Evolutionary conservation across 2,888 invertebrate genomes (phyloP).

Genomic region (Anoncus sp.): DNA sequence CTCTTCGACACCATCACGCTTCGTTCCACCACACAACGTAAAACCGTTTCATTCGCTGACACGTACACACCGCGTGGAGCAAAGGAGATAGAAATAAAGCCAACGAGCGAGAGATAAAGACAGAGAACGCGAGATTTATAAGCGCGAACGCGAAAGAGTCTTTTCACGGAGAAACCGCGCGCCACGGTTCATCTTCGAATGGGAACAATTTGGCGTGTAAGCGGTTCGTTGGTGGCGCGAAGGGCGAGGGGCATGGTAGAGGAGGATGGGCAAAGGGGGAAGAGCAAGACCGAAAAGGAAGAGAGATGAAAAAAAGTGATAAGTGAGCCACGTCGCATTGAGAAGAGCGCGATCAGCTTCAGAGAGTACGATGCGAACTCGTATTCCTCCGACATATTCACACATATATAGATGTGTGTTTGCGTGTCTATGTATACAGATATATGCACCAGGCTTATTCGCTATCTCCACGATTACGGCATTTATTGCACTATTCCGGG

Average conservation of each 20-base stretch:
- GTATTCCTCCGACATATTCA: not conserved
- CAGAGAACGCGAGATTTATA: conserved; percentile 81
- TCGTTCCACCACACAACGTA: conserved; percentile 43
- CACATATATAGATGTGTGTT: not conserved
- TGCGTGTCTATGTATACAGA: not conserved
- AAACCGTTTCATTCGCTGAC: conserved; percentile 49
- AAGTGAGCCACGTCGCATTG: conserved; percentile 46
- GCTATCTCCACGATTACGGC: conserved; percentile 30
- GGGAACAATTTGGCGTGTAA: conserved; percentile 78
- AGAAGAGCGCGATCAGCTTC: conserved; percentile 58
- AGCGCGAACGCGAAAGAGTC: conserved; percentile 74
- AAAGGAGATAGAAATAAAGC: conserved; percentile 38
- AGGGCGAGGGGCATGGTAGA: conserved; percentile 5
- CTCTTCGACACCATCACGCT: conserved; percentile 34
- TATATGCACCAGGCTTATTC: conserved; percentile 4
- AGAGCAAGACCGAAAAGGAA: conserved; percentile 26
- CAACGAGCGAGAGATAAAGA: conserved; percentile 65
- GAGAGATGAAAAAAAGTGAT: conserved; percentile 53
- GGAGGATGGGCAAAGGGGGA: not conserved
- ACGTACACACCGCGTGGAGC: conserved; percentile 15
- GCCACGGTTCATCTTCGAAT: conserved; percentile 76
- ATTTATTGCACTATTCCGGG: conserved; percentile 24
- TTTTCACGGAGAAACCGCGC: conserved; percentile 73
- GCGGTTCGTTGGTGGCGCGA: conserved; percentile 62
- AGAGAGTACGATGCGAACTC: conserved; percentile 63